These are phyloP conservation scores for Heteromurus nitidus DNA, from an alignment of 2,888 invertebrate species.

Conservation along the genomic window DNA sequence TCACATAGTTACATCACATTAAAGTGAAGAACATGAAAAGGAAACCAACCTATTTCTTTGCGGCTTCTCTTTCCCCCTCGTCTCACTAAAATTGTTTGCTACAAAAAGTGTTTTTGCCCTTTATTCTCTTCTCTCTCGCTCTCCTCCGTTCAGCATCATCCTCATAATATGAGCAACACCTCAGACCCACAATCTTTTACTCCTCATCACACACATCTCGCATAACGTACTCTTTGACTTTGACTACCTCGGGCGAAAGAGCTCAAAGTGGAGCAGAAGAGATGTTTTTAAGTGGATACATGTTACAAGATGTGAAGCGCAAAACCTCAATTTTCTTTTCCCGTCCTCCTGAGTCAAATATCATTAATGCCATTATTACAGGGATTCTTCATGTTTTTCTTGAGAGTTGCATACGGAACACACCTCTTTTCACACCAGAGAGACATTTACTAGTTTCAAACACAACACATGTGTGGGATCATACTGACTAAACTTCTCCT, in stretches of 20 bases:
- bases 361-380: conserved; percentile 69
- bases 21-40: conserved; percentile 65
- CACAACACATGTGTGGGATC: background rate
- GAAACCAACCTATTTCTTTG: conserved; percentile 67
- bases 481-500: no score
- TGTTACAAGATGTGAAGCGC: no score
- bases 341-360: conserved; percentile 27
- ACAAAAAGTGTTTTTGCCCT: conserved; percentile 48
- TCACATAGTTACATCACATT: conserved; percentile 67
- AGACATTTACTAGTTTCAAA: no score
- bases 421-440: conserved; percentile 64
- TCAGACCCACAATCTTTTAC: no score
- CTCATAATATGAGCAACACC: conserved; percentile 43
- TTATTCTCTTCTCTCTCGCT: conserved; percentile 11
- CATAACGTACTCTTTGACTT: background rate
- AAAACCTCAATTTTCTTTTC: background rate
- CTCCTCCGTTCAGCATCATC: conserved; percentile 5
- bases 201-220: conserved; percentile 4
- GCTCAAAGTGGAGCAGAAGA: no score
- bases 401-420: conserved; percentile 55
- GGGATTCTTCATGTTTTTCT: conserved; percentile 67
- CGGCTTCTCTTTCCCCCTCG: conserved; percentile 58
- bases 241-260: no score
- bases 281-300: no score
- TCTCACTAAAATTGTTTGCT: conserved; percentile 36